Evolutionary conservation across 2,113 vertebrate genomes (phyloP), one percentile per base, ranked within the genome.

Genomic region (Tor tambroides): DNA sequence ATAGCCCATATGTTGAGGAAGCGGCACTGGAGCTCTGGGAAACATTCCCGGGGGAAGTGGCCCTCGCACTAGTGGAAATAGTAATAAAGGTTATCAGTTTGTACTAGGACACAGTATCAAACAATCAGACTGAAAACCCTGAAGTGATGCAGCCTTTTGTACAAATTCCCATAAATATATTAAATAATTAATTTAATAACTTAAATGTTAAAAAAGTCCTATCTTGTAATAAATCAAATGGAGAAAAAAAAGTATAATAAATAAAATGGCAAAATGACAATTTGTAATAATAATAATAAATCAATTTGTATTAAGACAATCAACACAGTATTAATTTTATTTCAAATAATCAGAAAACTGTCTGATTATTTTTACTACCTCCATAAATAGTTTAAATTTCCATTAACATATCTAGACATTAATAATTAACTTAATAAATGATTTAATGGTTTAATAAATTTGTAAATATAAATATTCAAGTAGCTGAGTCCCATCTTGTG

Each of bases 41-140:
- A 94, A 97, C 91, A 94, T 92, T 87, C 96, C 95, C 5, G 94
- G 92, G 85, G 95, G 92, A 81, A 93, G 95, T 28, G 95, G 95
- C 84, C 89, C 95, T 95, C 97, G 96, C 93, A 96, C 97, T 99
- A 83, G 8, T 28, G 46, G 71, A 38, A 63, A 41, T 1, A 74
- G 49, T 82, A 23, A 14, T 46, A 49, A 77, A 28, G 3, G 75
- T 51, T 51, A 30, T 11, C 26, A 51, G 6, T 77, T 26, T 49
- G 75, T 28, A 26, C 15, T 7, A 30, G 38, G 6, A 35, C 1
- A 46, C 23, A 46, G 41, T 46, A 23, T 74, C 17, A 71, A 71
- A 69, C 32, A 32, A 69, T 32, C 28, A 32, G 28, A 69, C 28
- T 32, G 5, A 69, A 32, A 30, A 32, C 11, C 2, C 26, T 30